Percentiles rank a stretch among this genome's conserved stretches.
Conservation (phyloP, 2,797 vertebrate genomes). For the Onychomys leucogaster region DNA sequence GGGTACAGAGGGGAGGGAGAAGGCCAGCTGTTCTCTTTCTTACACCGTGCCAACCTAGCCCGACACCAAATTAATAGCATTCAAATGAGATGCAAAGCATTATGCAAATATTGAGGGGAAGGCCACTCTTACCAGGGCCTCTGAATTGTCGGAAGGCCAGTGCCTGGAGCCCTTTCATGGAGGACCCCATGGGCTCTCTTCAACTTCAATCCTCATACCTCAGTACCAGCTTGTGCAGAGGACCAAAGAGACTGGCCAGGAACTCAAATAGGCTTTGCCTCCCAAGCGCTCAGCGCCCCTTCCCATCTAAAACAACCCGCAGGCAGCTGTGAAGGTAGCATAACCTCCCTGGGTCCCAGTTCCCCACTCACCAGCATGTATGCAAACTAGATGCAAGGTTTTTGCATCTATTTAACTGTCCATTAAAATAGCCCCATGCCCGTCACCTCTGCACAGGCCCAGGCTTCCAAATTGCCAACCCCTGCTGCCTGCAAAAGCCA, state of each 20-base stretch:
- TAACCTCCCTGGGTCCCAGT: constrained; percentile 31
- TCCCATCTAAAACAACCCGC: constrained; percentile 27
- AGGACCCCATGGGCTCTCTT: constrained; percentile 4
- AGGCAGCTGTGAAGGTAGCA: constrained; percentile 45
- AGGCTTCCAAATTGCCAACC: constrained; percentile 77
- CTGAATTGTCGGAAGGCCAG: constrained; percentile 66
- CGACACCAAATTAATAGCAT: constrained; percentile 80
- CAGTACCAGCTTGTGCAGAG: constrained; percentile 25
- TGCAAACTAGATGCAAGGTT: constrained; percentile 66
- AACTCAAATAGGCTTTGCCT: constrained; percentile 4
- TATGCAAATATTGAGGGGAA: constrained; percentile 79
- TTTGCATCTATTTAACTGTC: constrained; percentile 72
- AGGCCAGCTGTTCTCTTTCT: constrained; percentile 79
- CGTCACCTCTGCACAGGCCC: constrained; percentile 68
- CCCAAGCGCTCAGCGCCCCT: constrained; percentile 4
- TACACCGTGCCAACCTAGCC: constrained; percentile 64
- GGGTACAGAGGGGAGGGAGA: constrained; percentile 65
- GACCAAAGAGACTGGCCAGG: neutral
- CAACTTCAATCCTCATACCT: neutral
- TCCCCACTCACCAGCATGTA: constrained; percentile 59
- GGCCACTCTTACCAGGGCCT: constrained; percentile 59
- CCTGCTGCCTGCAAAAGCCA: constrained; percentile 73
- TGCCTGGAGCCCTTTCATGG: constrained; percentile 44
- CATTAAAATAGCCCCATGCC: constrained; percentile 62
- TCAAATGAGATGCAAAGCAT: constrained; percentile 81